Conservation (phyloP, 1,140 invertebrate species). For the Dendrolimus punctatus region DNA sequence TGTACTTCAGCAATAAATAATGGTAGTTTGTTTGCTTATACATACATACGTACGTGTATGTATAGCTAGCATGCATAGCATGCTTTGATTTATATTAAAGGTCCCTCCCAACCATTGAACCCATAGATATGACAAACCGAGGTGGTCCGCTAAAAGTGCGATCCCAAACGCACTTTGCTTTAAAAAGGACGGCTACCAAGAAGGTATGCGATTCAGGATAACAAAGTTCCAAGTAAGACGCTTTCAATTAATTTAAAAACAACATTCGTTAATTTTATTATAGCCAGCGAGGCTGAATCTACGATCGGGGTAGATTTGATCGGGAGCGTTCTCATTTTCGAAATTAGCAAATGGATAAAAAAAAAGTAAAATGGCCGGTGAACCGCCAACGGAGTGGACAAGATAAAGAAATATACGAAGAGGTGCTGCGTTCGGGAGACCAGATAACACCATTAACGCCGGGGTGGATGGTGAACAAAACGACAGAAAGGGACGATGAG, state of each 20-base stretch:
- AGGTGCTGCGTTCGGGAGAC: conserved; percentile 63
- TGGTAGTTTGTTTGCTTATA: too few species aligned
- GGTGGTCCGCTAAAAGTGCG: neutral
- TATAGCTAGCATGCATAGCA: too few species aligned
- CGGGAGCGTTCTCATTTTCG: conserved; percentile 63
- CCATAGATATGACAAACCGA: neutral
- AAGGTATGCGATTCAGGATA: conserved; percentile 48
- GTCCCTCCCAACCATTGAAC: too few species aligned
- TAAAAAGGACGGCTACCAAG: conserved; percentile 11
- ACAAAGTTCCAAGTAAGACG: conserved; percentile 48
- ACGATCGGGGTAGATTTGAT: conserved; percentile 59
- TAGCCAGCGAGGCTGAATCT: conserved; percentile 56
- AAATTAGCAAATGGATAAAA: conserved; percentile 69
- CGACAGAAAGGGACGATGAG: conserved; percentile 44
- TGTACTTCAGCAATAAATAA: too few species aligned
- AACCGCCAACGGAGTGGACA: conserved; percentile 60
- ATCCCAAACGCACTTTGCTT: neutral
- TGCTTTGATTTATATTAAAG: too few species aligned
- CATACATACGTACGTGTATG: too few species aligned
- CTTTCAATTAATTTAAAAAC: conserved; percentile 65
- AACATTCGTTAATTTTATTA: conserved; percentile 69
- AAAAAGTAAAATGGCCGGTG: conserved; percentile 22
- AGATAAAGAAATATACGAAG: conserved; percentile 70
- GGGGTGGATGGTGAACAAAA: conserved; percentile 51
- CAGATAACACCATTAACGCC: conserved; percentile 69